Evolutionary conservation across 2,797 vertebrate genomes (phyloP), one percentile per base, ranked within the genome.

Genomic region (Emys orbicularis): DNA sequence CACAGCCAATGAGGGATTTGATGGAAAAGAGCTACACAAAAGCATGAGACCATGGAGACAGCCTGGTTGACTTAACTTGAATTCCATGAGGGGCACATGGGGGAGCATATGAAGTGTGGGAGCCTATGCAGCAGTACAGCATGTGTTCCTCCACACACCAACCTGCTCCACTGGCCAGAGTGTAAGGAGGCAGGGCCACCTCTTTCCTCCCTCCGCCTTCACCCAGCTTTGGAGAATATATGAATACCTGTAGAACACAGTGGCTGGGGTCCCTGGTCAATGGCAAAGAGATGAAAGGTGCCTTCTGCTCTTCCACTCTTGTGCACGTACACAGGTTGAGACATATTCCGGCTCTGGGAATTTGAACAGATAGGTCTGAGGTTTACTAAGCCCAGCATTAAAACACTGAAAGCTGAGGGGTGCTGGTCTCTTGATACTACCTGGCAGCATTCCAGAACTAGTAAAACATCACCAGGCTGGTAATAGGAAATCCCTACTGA

Each of bases 221-320:
- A 41, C n/a, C 31, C 12, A 81, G 25, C 34, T 37, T 25, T 12
- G 19, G 21, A 11, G 41, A 13, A 19, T 4, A 41, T 6, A 76
- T 1, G 21, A 53, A 0, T 0, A n/a, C 19, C 92, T 74, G 41
- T 21, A 19, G 10, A 16, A 57, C 52, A 41, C 3, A 3, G 1
- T 0, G 1, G 8, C 9, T 79, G 90, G 16, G 90, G 16, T 8
- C 16, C 65, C 27, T 85, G 12, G 2, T 44, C 11, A 47, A 81
- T 7, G 7, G 50, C 15, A 79, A 18, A 89, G 31, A 34, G 59
- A 31, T 16, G 6, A 34, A 79, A 41, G 3, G 23, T 41, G 65
- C 15, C 19, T 80, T 84, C 10, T 4, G 61, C 10, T 2, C 2
- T 81, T 83, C 3, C 21, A 65, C 1, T 0, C 1, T 8, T 2